Evolutionary conservation across 1,140 invertebrate genomes (phyloP).

Genomic region (Archivesica marissinica): DNA sequence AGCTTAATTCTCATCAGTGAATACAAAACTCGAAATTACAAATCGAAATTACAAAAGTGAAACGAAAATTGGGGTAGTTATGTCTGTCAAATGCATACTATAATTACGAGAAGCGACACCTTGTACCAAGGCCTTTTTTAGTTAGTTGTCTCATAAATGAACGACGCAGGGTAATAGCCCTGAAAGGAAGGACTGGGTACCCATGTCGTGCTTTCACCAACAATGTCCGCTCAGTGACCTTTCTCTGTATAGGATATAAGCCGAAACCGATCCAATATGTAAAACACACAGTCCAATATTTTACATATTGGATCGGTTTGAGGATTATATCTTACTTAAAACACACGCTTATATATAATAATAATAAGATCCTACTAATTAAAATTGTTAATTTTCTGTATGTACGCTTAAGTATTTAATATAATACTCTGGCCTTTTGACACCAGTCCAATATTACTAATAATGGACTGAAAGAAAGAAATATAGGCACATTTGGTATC

Average conservation of each 20-base stretch:
- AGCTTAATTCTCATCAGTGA: conserved; percentile 11
- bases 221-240: background rate
- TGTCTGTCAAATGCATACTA: conserved; percentile 18
- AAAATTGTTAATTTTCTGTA: no score
- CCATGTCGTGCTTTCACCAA: background rate
- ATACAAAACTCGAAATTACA: conserved; percentile 26
- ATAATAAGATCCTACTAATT: no score
- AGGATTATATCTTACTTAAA: no score
- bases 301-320: no score
- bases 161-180: background rate
- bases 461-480: no score
- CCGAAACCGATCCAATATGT: no score
- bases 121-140: conserved; percentile 1
- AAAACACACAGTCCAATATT: no score
- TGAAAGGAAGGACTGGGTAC: background rate
- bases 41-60: conserved; percentile 50
- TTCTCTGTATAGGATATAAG: background rate
- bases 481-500: no score
- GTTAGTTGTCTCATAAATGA: background rate
- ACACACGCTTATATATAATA: no score
- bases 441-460: no score
- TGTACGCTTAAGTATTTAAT: no score
- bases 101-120: conserved; percentile 22
- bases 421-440: no score
- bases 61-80: conserved; percentile 55